Conservation (phyloP, 2,113 vertebrate species). For the Passer domesticus region DNA sequence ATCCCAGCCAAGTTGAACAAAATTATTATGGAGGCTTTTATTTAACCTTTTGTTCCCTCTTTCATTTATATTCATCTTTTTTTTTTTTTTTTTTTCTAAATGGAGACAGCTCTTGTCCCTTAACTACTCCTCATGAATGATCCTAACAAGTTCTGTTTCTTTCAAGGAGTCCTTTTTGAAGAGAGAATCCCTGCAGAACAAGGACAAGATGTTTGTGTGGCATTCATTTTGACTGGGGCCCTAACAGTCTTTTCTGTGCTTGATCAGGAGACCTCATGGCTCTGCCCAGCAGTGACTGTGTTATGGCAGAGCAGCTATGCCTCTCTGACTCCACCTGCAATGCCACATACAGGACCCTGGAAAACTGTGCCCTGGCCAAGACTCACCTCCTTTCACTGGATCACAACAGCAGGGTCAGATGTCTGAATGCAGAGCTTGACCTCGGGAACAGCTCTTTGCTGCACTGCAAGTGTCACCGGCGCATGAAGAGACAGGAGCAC, state of each 20-base stretch:
- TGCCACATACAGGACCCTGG: conserved; percentile 78
- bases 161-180: not conserved
- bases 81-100: not conserved
- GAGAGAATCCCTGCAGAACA: not conserved
- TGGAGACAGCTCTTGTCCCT: not conserved
- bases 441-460: conserved; percentile 82
- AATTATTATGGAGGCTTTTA: not conserved
- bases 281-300: conserved; percentile 73
- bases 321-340: conserved; percentile 77
- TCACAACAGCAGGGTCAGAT: conserved; percentile 69
- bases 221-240: not conserved
- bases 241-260: not conserved
- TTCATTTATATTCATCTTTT: not conserved
- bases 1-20: not conserved
- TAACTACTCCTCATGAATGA: not conserved
- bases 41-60: not conserved
- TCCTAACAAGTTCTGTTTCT: not conserved
- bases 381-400: conserved; percentile 66
- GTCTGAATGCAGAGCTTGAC: conserved; percentile 79
- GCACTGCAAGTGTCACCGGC: conserved; percentile 86
- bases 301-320: conserved; percentile 82
- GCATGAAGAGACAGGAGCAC: conserved; percentile 83
- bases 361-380: conserved; percentile 76
- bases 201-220: not conserved
- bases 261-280: conserved; percentile 58